A percentile compares a stretch with the other conserved stretches of the same genome.
Evolutionary conservation across 2,113 vertebrate species (phyloP).

Genomic region (Sarotherodon lohbergeri): DNA sequence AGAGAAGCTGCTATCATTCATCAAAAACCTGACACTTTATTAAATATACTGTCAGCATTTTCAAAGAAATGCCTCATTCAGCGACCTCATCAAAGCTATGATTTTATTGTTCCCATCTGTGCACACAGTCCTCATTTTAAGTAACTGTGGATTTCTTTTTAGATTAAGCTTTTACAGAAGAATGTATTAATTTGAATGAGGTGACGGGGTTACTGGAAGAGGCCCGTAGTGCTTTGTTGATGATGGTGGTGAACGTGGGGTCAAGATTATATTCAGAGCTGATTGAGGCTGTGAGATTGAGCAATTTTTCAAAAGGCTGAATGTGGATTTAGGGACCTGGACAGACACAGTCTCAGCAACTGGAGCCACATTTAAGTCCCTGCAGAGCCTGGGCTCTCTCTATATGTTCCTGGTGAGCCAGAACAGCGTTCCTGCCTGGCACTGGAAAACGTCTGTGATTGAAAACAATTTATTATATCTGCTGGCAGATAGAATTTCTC

Average conservation of each 20-base stretch:
- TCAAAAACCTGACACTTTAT: neutral
- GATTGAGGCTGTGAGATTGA: slow-evolving; percentile 13
- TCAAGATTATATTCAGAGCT: slow-evolving; percentile 24
- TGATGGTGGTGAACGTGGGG: neutral
- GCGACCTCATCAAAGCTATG: slow-evolving; percentile 34
- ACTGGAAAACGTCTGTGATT: neutral
- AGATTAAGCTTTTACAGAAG: slow-evolving; percentile 12
- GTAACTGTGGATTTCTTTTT: neutral
- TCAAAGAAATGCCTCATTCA: neutral
- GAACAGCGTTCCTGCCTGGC: neutral
- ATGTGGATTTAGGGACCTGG: neutral
- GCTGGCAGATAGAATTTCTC: neutral
- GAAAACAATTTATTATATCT: slow-evolving; percentile 8
- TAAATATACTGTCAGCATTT: neutral
- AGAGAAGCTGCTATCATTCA: neutral
- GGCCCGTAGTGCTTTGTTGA: slow-evolving; percentile 19
- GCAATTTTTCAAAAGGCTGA: neutral
- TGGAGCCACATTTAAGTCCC: slow-evolving; percentile 8
- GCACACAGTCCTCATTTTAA: neutral
- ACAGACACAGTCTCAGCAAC: neutral
- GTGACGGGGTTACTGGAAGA: neutral
- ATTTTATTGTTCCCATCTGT: slow-evolving; percentile 5
- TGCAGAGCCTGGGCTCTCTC: neutral
- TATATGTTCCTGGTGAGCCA: neutral
- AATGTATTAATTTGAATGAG: slow-evolving; percentile 19